Conservation (phyloP, 2,797 vertebrate genomes). For the Spatula clypeata region DNA sequence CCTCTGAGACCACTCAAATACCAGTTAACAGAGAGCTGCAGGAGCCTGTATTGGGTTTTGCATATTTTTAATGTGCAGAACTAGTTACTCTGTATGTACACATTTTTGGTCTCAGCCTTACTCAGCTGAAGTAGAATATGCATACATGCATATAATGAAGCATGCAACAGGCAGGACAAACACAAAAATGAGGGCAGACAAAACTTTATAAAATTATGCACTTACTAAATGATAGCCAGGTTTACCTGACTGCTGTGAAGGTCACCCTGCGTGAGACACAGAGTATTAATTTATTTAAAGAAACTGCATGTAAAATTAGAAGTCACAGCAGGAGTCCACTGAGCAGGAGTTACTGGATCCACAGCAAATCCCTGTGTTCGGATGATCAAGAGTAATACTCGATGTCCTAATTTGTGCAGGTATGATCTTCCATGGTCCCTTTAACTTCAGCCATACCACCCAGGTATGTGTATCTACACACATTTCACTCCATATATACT, state of each 20-base stretch:
- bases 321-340: background rate
- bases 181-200: background rate
- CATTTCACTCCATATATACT: background rate
- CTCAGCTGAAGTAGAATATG: background rate
- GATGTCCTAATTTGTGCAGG: background rate
- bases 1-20: background rate
- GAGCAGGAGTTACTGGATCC: background rate
- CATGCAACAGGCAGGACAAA: background rate
- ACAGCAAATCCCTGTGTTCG: background rate
- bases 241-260: background rate
- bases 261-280: background rate
- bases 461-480: fast-evolving
- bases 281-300: background rate
- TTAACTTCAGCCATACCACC: background rate
- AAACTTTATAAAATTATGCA: background rate
- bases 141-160: background rate
- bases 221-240: background rate
- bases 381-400: background rate
- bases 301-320: background rate
- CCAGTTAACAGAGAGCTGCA: background rate
- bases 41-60: background rate
- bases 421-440: background rate
- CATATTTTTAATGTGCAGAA: background rate
- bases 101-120: background rate
- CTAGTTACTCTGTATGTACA: background rate